Conservation (phyloP, 2,888 invertebrate genomes). For the Ochlodes sylvanus region DNA sequence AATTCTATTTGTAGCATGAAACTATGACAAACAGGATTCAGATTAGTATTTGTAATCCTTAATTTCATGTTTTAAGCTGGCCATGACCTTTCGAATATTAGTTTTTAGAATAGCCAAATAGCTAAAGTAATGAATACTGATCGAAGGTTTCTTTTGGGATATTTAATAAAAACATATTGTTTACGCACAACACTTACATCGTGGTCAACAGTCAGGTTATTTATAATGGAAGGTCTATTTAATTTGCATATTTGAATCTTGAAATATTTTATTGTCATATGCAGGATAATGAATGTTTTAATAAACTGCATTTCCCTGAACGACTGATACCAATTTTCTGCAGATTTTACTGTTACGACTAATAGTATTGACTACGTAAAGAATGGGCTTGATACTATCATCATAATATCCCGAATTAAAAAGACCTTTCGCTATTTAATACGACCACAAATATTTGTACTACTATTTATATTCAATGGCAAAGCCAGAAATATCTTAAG, state of each 20-base stretch:
- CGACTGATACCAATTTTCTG: too few species aligned
- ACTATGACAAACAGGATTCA: too few species aligned
- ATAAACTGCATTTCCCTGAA: too few species aligned
- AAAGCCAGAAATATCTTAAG: conserved; percentile 31
- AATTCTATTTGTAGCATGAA: too few species aligned
- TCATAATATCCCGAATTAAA: neutral
- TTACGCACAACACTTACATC: conserved; percentile 9
- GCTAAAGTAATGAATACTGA: too few species aligned
- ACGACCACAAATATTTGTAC: conserved; percentile 15
- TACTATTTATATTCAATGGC: conserved; percentile 28
- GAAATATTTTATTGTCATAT: too few species aligned
- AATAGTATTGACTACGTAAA: too few species aligned
- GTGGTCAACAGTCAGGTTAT: conserved; percentile 15
- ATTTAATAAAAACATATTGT: neutral
- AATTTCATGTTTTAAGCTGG: neutral
- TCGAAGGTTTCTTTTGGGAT: too few species aligned
- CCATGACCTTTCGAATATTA: neutral
- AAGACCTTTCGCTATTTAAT: conserved; percentile 18
- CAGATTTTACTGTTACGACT: too few species aligned
- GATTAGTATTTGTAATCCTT: neutral
- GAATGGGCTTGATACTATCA: neutral
- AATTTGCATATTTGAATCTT: conserved; percentile 18
- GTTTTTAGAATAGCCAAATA: neutral
- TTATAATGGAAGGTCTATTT: conserved; percentile 21
- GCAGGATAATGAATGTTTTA: too few species aligned